phyloP scores from a whole-genome alignment of 2,113 vertebrate genomes.

The Rhodinocichla rosea region DNA sequence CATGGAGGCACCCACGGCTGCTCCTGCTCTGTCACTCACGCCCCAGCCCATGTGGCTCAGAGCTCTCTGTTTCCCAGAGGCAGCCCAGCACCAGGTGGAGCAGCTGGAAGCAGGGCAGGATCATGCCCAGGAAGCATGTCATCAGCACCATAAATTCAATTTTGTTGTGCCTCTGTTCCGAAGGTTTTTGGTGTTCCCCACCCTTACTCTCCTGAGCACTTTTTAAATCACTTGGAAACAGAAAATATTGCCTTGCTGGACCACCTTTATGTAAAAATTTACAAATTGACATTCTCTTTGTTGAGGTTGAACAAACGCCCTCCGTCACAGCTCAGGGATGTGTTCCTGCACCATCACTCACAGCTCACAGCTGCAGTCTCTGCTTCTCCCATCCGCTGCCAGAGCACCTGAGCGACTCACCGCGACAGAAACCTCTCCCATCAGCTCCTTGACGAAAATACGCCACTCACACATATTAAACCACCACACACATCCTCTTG shows the following conservation, averaged over 20 bases:
- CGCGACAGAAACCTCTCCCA: not conserved
- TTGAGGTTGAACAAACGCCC: not conserved
- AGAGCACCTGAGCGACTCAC: not conserved
- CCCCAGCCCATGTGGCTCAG: not conserved
- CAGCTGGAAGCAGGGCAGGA: not conserved
- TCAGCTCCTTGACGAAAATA: not conserved
- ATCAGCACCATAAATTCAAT: not conserved
- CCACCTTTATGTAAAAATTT: not conserved
- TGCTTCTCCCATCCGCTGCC: not conserved
- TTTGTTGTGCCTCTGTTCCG: not conserved
- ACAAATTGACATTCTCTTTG: not conserved
- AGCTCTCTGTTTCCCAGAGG: not conserved
- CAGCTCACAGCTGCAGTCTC: not conserved
- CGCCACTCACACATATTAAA: not conserved
- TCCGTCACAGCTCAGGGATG: not conserved
- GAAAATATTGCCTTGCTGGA: not conserved
- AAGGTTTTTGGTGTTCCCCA: not conserved
- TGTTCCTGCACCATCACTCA: not conserved
- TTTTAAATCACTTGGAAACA: not conserved
- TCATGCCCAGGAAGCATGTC: not conserved
- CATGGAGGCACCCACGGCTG: rapidly evolving
- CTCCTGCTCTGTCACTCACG: not conserved
- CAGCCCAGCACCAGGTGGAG: not conserved
- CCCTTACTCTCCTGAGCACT: not conserved
- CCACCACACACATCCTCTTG: not conserved